Base-by-base conservation (phyloP, 2,888 invertebrate genomes). In the Myathropa florea region DNA sequence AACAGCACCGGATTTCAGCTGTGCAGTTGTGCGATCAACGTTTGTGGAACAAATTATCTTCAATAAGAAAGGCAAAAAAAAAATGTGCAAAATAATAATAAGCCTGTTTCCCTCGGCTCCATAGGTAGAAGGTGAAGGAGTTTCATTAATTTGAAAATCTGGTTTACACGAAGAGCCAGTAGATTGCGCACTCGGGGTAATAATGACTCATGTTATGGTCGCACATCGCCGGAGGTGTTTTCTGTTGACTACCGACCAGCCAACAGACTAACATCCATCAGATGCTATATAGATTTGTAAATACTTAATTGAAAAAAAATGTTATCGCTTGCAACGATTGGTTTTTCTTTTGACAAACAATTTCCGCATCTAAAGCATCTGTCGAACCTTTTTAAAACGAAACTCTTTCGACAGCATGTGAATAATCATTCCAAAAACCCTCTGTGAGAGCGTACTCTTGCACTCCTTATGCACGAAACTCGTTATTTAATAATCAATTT, bases 91-190 rank as follows among this genome's bases (percentile, higher is more conserved):
- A 82, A 77, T 83, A 79, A 79, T 83, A 79, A 83, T 86, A 83
- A 86, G 86, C 86, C 86, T 75, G 86, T 86, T 86, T 86, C 73
- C 75, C 70, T 75, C 57, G 83, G 83, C 60, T 77, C 64, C 23
- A 67, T 26, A 23, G 57, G 24, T 12, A 80, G 83, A 83, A 86
- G 83, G 83, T 86, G 86, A 82, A 86, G 86, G 86, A 83, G 86
- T 83, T 86, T 79, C 86, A 83, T 86, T 86, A 83, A 83, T 86
- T 83, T 83, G 83, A 78, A 86, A 86, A 86, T 86, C 86, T 86
- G 86, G 86, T 86, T 86, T 86, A 86, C 78, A 79, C 86, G 83
- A 79, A 79, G 82, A 82, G 78, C 64, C 81, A 77, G 24, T 67
- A 77, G 68, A 81, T 68, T 77, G 57, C 63, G 33, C 61, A 63